Evolutionary conservation across 2,888 invertebrate species (phyloP).

Genomic region (Rhogogaster chlorosoma): DNA sequence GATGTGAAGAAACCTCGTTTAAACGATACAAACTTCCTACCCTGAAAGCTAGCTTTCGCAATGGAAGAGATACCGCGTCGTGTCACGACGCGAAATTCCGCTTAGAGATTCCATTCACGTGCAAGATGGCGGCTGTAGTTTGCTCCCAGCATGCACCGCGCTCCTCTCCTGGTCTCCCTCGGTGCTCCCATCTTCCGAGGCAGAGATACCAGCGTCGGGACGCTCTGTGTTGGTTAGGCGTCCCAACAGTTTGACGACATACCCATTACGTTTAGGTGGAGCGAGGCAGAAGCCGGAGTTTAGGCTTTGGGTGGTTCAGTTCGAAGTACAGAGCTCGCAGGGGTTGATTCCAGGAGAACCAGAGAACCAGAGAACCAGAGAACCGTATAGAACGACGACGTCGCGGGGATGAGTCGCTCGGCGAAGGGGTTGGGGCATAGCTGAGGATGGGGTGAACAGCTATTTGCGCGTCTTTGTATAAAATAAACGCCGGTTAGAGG

Average conservation of each 20-base stretch:
- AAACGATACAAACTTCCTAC: slow-evolving; percentile 1
- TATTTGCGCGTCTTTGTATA: slow-evolving; percentile 72
- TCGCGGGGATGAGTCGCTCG: slow-evolving; percentile 48
- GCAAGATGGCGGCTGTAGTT: slow-evolving; percentile 77
- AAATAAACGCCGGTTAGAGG: slow-evolving; percentile 71
- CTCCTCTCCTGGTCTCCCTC: slow-evolving; percentile 61
- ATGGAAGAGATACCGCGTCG: slow-evolving; percentile 12
- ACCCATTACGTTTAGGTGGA: slow-evolving; percentile 69
- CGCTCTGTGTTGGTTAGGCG: slow-evolving; percentile 70
- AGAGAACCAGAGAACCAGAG: slow-evolving; percentile 49
- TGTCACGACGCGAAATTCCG: slow-evolving; percentile 44
- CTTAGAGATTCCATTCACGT: slow-evolving; percentile 74
- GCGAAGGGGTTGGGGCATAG: slow-evolving; percentile 55
- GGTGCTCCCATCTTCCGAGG: slow-evolving; percentile 57
- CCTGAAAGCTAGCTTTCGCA: slow-evolving; percentile 34
- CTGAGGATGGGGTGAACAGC: slow-evolving; percentile 56
- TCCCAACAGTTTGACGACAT: slow-evolving; percentile 75
- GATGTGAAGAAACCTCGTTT: slow-evolving; percentile 10
- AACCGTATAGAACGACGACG: slow-evolving; percentile 43
- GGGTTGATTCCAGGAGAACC: slow-evolving; percentile 50
- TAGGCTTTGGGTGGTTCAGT: slow-evolving; percentile 40
- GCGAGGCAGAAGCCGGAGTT: slow-evolving; percentile 48
- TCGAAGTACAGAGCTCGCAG: slow-evolving; percentile 42
- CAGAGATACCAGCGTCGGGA: slow-evolving; percentile 61
- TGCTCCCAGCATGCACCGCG: slow-evolving; percentile 73